Conservation (phyloP, 2,888 invertebrate genomes). For the Tuta absoluta region DNA sequence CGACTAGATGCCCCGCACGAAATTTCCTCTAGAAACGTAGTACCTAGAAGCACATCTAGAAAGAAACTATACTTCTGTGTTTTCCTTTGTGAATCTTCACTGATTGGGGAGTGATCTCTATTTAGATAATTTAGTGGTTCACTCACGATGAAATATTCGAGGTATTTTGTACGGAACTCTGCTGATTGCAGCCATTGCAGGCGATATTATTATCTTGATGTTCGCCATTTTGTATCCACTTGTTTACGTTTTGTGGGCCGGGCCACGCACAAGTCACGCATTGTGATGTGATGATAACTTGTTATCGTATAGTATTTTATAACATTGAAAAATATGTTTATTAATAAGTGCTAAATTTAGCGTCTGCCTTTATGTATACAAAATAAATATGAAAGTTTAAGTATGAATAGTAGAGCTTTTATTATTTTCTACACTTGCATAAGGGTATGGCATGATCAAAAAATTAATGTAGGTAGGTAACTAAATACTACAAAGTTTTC, state of each 20-base stretch:
- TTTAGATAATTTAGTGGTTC: constrained; percentile 79
- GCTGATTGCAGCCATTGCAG: constrained; percentile 66
- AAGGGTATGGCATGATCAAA: no score
- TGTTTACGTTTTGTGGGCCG: constrained; percentile 36
- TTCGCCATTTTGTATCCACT: constrained; percentile 55
- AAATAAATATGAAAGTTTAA: no score
- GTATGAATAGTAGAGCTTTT: no score
- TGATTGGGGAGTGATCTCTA: constrained; percentile 76
- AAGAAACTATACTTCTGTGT: constrained; percentile 5
- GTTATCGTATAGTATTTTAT: not conserved
- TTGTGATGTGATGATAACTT: not conserved
- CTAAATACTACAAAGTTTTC: no score
- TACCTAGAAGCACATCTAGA: not conserved
- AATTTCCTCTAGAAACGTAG: no score
- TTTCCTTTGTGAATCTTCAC: constrained; percentile 35
- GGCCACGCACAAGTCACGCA: constrained; percentile 15
- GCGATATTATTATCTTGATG: constrained; percentile 63
- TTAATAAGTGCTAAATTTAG: no score
- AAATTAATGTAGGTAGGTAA: no score
- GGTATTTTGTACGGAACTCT: constrained; percentile 44
- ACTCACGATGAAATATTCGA: constrained; percentile 68
- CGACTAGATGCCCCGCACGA: no score
- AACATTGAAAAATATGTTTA: not conserved
- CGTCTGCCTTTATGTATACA: no score
- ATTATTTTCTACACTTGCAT: no score